Evolutionary conservation across 92 coral and sea anemone genomes (phyloP).

Genomic region (Parazoanthus atlanticus): DNA sequence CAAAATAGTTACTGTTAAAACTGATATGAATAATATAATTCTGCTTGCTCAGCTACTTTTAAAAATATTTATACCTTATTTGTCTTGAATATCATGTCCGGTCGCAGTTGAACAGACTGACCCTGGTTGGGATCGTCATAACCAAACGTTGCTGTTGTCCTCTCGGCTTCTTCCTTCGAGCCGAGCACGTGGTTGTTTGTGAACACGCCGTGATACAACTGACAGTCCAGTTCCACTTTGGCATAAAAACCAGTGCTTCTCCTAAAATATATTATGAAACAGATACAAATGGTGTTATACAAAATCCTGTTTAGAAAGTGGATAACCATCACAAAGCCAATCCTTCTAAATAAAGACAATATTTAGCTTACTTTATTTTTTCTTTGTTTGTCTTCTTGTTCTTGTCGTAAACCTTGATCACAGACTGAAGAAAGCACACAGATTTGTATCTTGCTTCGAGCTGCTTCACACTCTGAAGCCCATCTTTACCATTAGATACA

Average conservation of each 20-base stretch:
- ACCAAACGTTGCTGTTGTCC: constrained; percentile 72
- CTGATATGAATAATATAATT: too few relatives aligned
- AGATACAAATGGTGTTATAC: not conserved
- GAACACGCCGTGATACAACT: constrained; percentile 66
- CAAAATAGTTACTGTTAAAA: too few relatives aligned
- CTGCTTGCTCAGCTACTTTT: too few relatives aligned
- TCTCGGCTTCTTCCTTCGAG: constrained; percentile 58
- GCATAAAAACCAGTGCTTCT: constrained; percentile 91
- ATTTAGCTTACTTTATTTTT: constrained; percentile 60
- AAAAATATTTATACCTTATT: constrained; percentile 82
- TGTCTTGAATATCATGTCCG: constrained; percentile 77
- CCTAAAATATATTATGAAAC: constrained; percentile 44
- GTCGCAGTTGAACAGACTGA: constrained; percentile 57
- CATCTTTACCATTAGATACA: constrained; percentile 70
- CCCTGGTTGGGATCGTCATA: constrained; percentile 70
- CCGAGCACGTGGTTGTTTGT: constrained; percentile 92
- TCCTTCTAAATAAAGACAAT: not conserved
- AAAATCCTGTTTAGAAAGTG: not conserved
- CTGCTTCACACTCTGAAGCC: constrained; percentile 65
- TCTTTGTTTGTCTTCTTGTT: constrained; percentile 48
- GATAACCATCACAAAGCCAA: not conserved
- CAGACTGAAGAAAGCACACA: constrained; percentile 76
- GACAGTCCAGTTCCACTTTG: constrained; percentile 48
- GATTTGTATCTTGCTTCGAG: constrained; percentile 67
- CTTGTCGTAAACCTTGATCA: constrained; percentile 29